Evolutionary conservation across 2,113 vertebrate species (phyloP).

Genomic region (Pelecanoides urinatrix): DNA sequence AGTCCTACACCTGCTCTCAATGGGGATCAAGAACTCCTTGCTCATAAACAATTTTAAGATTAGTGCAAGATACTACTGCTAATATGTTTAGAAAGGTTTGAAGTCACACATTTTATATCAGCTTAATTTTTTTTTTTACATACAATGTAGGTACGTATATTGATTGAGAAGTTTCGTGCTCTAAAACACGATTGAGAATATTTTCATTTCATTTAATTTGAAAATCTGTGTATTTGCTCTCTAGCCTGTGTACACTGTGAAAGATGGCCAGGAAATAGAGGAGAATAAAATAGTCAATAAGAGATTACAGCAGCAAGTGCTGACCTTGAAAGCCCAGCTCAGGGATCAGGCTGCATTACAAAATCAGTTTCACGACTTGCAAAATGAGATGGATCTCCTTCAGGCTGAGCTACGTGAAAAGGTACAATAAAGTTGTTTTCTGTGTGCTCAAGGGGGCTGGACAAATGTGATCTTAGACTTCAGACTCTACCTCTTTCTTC

Average conservation of each 20-base stretch:
- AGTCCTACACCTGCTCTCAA: neutral
- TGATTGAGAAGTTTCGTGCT: neutral
- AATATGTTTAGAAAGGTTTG: neutral
- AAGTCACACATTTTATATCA: neutral
- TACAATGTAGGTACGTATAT: neutral
- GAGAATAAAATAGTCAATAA: neutral
- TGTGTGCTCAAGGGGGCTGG: neutral
- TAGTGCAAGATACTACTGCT: neutral
- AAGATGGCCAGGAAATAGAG: neutral
- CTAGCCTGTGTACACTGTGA: neutral
- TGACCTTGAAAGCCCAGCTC: constrained; percentile 70
- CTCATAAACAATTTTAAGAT: neutral
- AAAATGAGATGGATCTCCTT: constrained; percentile 37
- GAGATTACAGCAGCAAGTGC: constrained; percentile 59
- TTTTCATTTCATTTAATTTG: neutral
- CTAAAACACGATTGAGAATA: neutral
- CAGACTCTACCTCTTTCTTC: neutral
- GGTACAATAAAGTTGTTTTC: constrained; percentile 53
- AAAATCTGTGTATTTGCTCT: neutral
- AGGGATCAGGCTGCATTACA: constrained; percentile 58
- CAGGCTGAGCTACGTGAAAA: constrained; percentile 71
- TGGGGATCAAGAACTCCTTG: neutral
- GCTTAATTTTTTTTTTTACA: neutral
- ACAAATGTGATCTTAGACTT: neutral
- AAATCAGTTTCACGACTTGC: neutral